Base-by-base conservation (phyloP, 2,888 invertebrate species). In the Platycheirus albimanus region DNA sequence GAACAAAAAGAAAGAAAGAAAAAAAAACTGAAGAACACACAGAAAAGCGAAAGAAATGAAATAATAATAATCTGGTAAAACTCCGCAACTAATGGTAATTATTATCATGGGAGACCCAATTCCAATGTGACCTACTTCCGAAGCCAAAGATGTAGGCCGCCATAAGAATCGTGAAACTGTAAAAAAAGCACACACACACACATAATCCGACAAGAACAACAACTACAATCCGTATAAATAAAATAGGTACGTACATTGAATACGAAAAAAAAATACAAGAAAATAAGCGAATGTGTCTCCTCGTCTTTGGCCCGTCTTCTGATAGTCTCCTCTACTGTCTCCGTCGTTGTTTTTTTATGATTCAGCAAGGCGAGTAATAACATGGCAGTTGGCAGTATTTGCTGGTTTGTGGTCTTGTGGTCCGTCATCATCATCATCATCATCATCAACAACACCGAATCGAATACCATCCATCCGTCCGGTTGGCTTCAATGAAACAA, bases 21-120 rank as follows among this genome's bases (percentile, higher is more conserved):
- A 30, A 19, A 30, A 30, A 13, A 61, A 43, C 10, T 24, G 20
- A 58, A 52, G 52, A 54, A 54, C 3, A 54, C 3, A 13, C 54
- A 20, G n/a, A 20, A 56, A 56, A 38, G 13, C 38, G 38, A 45
- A 30, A 63, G 45, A 63, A 63, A 45, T 45, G 45, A 45, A 61
- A 63, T 63, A 45, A 63, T 63, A 63, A 63, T 45, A 63, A 45
- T 63, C 61, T 63, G 61, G 43, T 63, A 63, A 63, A 63, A 63
- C 61, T 43, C 61, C 43, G 30, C 56, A 56, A 84, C 78, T 79
- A 84, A 84, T 84, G 74, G 84, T 79, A 79, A 84, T 78, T 84
- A 84, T 84, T 84, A 84, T 79, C 84, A 84, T 84, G 84, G 84
- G 84, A 84, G 84, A 78, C 84, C 84, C 79, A 79, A 84, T 84